These are phyloP conservation scores for Quadroppia sp. DNA, from an alignment of 2,888 invertebrate genomes.

Conservation along the genomic window DNA sequence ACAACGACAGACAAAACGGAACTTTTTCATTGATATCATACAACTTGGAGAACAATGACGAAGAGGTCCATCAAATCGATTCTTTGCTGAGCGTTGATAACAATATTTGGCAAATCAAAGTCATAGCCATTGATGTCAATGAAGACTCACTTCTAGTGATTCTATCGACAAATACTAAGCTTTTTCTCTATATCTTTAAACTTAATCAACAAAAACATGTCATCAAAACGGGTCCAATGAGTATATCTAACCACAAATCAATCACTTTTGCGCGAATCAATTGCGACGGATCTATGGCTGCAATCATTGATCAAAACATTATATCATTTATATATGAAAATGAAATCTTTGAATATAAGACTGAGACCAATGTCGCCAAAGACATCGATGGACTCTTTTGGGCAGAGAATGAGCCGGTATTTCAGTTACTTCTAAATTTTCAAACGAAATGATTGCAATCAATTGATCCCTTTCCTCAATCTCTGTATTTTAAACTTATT, in stretches of 20 bases:
- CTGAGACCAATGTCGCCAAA: background rate
- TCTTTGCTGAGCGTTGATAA: background rate
- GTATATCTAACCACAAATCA: background rate
- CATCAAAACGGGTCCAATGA: slow-evolving; percentile 1
- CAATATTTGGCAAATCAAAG: slow-evolving; percentile 2
- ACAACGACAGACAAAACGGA: slow-evolving; percentile 56
- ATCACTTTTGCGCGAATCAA: slow-evolving; percentile 51
- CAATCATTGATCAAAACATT: background rate
- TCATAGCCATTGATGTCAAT: slow-evolving; percentile 15
- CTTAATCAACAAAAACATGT: slow-evolving; percentile 6
- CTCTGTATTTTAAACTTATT: no score
- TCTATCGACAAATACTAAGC: background rate
- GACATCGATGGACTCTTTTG: slow-evolving; percentile 9
- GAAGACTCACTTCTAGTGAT: slow-evolving; percentile 10
- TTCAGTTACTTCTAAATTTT: background rate
- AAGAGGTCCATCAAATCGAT: slow-evolving; percentile 24
- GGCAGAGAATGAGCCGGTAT: slow-evolving; percentile 27
- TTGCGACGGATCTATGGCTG: slow-evolving; percentile 29
- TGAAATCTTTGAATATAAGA: background rate
- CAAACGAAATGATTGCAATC: no score
- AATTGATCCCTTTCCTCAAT: background rate
- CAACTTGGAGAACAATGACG: slow-evolving; percentile 1
- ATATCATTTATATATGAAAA: slow-evolving; percentile 16
- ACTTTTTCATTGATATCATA: slow-evolving; percentile 15
- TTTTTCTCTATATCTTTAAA: slow-evolving; percentile 24